Conservation (phyloP, 1,140 invertebrate genomes). For the Drosophila simulans region DNA sequence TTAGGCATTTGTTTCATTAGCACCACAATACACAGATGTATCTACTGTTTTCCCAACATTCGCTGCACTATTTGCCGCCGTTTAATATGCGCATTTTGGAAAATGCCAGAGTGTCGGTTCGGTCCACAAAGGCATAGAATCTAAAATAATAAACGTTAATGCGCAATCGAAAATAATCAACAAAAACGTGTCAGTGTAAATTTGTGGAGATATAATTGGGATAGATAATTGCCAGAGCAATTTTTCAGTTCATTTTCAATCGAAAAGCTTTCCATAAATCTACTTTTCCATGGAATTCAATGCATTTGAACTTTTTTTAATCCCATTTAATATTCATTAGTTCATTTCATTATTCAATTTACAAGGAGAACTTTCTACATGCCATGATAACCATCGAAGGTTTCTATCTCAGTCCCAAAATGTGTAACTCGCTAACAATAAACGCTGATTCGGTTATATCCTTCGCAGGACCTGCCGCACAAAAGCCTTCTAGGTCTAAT, state of each 20-base stretch:
- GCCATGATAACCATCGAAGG: not conserved
- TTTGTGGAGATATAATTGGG: not conserved
- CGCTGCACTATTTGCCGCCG: constrained; percentile 53
- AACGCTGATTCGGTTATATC: constrained; percentile 19
- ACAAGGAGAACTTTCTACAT: no score
- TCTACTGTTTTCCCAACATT: constrained; percentile 36
- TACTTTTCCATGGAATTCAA: no score
- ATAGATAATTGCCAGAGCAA: not conserved
- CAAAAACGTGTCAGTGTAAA: constrained; percentile 2
- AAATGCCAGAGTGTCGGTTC: constrained; percentile 8
- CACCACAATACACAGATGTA: constrained; percentile 39
- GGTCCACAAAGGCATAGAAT: not conserved
- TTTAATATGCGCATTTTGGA: constrained; percentile 41
- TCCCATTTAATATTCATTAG: no score
- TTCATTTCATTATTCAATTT: no score
- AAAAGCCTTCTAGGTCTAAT: constrained; percentile 35
- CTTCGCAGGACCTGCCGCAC: not conserved
- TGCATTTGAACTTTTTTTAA: no score
- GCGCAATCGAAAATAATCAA: constrained; percentile 7
- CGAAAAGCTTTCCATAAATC: no score
- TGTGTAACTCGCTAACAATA: constrained; percentile 17
- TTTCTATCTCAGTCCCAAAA: not conserved
- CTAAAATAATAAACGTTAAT: constrained; percentile 14
- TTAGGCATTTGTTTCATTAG: constrained; percentile 64
- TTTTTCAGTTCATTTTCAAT: no score